A percentile compares a stretch with the other conserved stretches of the same genome.
Conservation (phyloP, 2,888 invertebrate genomes). For the Andrena haemorrhoa region DNA sequence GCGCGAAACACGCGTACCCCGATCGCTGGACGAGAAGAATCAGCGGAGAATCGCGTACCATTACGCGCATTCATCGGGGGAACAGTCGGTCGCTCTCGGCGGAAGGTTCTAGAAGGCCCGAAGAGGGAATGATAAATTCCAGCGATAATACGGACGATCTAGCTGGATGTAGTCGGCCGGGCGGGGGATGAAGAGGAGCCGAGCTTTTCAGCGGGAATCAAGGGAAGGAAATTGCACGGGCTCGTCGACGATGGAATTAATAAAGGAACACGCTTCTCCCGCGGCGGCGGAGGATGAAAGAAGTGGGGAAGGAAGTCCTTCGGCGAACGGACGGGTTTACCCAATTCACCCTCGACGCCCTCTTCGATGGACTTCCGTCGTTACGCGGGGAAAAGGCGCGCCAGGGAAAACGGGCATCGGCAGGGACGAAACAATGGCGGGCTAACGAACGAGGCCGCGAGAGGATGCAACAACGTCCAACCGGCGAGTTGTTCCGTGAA, state of each 20-base stretch:
- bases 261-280: background rate
- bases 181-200: background rate
- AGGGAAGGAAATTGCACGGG: slow-evolving; percentile 23
- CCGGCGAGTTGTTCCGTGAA: slow-evolving; percentile 1
- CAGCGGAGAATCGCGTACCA: slow-evolving; percentile 24
- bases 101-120: slow-evolving; percentile 9
- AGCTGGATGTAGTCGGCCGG: background rate
- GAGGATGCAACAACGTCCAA: slow-evolving; percentile 25
- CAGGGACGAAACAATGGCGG: slow-evolving; percentile 36
- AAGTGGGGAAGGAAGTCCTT: background rate
- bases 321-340: slow-evolving; percentile 1
- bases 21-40: slow-evolving; percentile 3
- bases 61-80: slow-evolving; percentile 31
- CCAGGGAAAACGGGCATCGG: slow-evolving; percentile 11
- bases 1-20: slow-evolving; percentile 14
- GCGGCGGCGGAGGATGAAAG: background rate
- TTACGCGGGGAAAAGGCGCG: background rate
- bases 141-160: slow-evolving; percentile 18
- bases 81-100: background rate
- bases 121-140: slow-evolving; percentile 18
- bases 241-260: slow-evolving; percentile 20
- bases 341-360: background rate
- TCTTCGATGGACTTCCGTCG: background rate
- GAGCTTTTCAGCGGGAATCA: slow-evolving; percentile 5
- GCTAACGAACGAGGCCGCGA: slow-evolving; percentile 44